Evolutionary conservation across 2,888 invertebrate genomes (phyloP).

Genomic region (Diplazon laetatorius): DNA sequence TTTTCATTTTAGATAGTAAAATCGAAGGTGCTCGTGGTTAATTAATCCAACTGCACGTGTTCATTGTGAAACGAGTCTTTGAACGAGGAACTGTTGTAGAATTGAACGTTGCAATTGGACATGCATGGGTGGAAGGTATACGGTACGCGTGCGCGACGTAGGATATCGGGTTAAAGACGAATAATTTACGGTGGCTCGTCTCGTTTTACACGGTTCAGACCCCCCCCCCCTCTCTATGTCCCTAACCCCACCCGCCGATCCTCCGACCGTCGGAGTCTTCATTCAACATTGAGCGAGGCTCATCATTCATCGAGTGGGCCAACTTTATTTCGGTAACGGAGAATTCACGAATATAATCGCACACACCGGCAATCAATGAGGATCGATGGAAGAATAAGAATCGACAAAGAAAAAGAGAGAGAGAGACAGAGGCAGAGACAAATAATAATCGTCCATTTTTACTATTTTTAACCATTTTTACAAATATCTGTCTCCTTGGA

Average conservation of each 20-base stretch:
- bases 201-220: constrained; percentile 56
- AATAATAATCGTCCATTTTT: too few relatives aligned
- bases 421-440: not conserved
- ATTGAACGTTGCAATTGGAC: not conserved
- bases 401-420: constrained; percentile 1
- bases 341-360: not conserved
- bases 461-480: too few relatives aligned
- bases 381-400: constrained; percentile 1
- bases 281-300: constrained; percentile 56
- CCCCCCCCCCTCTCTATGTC: too few relatives aligned
- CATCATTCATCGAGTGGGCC: constrained; percentile 59
- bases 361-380: not conserved
- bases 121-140: not conserved
- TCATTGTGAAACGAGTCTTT: constrained; percentile 14
- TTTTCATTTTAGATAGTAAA: too few relatives aligned
- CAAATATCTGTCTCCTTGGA: too few relatives aligned
- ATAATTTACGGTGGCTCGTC: constrained; percentile 64
- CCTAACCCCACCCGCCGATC: too few relatives aligned
- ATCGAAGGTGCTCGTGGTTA: not conserved
- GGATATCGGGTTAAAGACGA: constrained; percentile 58
- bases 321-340: constrained; percentile 58
- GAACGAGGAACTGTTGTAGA: constrained; percentile 16
- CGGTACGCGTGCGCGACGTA: constrained; percentile 41
- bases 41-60: constrained; percentile 20
- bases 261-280: constrained; percentile 36